phyloP scores from a whole-genome alignment of 2,888 invertebrate genomes.

The Pristionchus japonicus region DNA sequence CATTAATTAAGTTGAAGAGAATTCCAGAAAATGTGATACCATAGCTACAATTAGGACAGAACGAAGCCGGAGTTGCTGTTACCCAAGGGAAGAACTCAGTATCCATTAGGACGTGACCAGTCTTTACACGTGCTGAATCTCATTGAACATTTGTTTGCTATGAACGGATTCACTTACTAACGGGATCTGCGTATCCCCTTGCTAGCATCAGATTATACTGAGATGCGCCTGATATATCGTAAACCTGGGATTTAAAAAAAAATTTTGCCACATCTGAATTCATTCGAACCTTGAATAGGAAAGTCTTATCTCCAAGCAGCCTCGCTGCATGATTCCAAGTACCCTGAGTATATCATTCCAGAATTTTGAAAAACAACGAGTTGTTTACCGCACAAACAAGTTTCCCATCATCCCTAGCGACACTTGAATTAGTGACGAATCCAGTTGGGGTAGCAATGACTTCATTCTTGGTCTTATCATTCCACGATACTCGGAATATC shows the following conservation, averaged over 20 bases:
- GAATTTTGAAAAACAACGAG: no score
- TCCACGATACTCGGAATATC: slow-evolving; percentile 28
- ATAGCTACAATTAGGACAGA: slow-evolving; percentile 11
- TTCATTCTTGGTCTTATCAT: slow-evolving; percentile 42
- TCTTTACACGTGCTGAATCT: background rate
- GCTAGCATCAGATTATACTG: slow-evolving; percentile 25
- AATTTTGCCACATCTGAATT: no score
- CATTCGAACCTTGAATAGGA: slow-evolving; percentile 32
- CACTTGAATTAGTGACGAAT: background rate
- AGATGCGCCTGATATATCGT: background rate
- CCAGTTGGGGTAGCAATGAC: background rate
- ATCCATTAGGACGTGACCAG: background rate
- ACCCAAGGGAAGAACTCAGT: slow-evolving; percentile 39
- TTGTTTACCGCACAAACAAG: slow-evolving; percentile 27
- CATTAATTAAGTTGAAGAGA: background rate
- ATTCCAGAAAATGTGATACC: background rate
- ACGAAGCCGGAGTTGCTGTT: background rate
- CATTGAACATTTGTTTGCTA: background rate
- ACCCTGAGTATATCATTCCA: no score
- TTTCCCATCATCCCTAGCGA: slow-evolving; percentile 27
- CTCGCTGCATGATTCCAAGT: slow-evolving; percentile 40
- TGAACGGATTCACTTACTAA: background rate
- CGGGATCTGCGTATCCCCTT: slow-evolving; percentile 30
- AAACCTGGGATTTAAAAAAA: background rate
- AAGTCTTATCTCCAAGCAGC: background rate